phyloP scores from a whole-genome alignment of 2,888 invertebrate genomes.

The Lacanobia wlatinum region DNA sequence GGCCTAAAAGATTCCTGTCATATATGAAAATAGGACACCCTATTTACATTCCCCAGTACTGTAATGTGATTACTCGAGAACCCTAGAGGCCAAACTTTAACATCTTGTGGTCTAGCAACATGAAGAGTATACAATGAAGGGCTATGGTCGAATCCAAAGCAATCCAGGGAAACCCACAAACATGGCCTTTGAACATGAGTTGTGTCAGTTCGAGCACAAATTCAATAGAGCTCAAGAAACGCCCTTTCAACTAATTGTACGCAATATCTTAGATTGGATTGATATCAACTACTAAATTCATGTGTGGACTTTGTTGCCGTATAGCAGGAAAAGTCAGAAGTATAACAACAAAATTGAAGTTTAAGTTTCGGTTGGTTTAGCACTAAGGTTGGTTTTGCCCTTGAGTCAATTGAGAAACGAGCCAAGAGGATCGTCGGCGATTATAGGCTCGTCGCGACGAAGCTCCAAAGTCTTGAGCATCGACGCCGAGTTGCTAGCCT shows the following conservation, averaged over 20 bases:
- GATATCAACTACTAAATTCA: slow-evolving; percentile 14
- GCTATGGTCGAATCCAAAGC: neutral
- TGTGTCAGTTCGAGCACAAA: neutral
- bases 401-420: too few species aligned
- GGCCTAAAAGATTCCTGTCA: neutral
- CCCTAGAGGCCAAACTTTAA: slow-evolving; percentile 9
- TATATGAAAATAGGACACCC: neutral
- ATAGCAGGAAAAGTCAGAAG: neutral
- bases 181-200: neutral
- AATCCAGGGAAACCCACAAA: slow-evolving; percentile 23
- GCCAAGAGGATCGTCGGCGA: too few species aligned
- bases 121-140: neutral
- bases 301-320: neutral
- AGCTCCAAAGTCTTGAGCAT: too few species aligned
- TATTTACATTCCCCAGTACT: neutral
- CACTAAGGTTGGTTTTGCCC: too few species aligned
- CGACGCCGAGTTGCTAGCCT: too few species aligned
- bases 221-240: slow-evolving; percentile 19
- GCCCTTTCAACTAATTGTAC: slow-evolving; percentile 41
- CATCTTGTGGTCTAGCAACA: slow-evolving; percentile 13
- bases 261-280: slow-evolving; percentile 46
- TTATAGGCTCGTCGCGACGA: too few species aligned
- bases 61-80: too few species aligned
- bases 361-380: too few species aligned
- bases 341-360: too few species aligned